Percentiles rank a stretch among this genome's conserved stretches.
Evolutionary conservation across 2,113 vertebrate species (phyloP).

Genomic region (Limanda limanda): DNA sequence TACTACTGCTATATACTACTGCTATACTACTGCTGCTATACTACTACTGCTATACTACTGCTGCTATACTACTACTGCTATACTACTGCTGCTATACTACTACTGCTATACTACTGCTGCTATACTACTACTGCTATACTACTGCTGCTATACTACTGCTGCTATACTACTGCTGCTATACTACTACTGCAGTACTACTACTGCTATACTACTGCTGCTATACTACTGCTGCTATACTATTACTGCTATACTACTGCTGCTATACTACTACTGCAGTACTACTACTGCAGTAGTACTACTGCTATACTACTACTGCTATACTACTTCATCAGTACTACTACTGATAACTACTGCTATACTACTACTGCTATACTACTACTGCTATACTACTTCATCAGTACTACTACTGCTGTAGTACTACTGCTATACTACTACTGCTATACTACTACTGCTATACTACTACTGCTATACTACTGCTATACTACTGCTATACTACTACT

Average conservation of each 20-base stretch:
- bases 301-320: background rate
- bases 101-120: background rate
- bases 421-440: conserved; percentile 64
- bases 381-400: background rate
- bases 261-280: background rate
- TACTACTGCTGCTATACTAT: background rate
- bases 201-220: conserved; percentile 55
- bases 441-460: background rate
- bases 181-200: background rate
- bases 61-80: background rate
- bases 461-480: too few species aligned
- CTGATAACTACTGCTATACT: background rate
- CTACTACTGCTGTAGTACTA: background rate
- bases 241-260: too few species aligned
- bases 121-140: conserved; percentile 68
- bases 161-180: too few species aligned
- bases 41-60: too few species aligned
- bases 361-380: too few species aligned
- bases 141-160: background rate
- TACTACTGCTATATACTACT: conserved; percentile 63
- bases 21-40: background rate
- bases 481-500: background rate
- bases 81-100: too few species aligned
- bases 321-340: too few species aligned
- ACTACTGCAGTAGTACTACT: background rate